Evolutionary conservation across 2,113 vertebrate genomes (phyloP), one percentile per base, ranked within the genome.

Genomic region (Anthoscopus minutus): DNA sequence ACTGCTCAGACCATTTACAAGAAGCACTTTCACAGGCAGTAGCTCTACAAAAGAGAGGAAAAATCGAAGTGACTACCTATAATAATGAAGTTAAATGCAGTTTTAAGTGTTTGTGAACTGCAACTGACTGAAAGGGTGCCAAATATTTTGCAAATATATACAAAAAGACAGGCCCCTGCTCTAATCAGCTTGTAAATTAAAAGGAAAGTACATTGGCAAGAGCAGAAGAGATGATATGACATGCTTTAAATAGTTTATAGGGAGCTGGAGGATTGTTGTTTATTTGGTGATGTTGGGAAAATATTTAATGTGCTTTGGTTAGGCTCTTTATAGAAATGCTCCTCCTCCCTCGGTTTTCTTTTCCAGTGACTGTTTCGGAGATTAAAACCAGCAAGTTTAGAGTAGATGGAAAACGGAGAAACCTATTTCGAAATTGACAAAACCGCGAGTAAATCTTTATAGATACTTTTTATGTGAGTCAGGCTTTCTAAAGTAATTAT

Each of bases 241-340:
- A 70, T 88, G 88, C 93, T 94, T 96, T 97, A 96, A 96, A 96
- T 96, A 96, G 94, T 96, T 97, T 97, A 95, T 94, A 88, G 95
- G 94, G 95, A 96, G 90, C 93, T 94, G 65, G 95, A 96, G 95
- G 81, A 95, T 96, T 95, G 93, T 71, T 96, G 94, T 96, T 96
- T 97, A 95, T 97, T 96, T 96, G 94, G 95, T 93, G 94, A 96
- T 94, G 96, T 96, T 97, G 96, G 96, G 95, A 96, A 96, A 96
- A 97, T 97, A 96, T 92, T 96, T 96, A 92, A 82, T 95, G 86
- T 95, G 94, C 83, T 93, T 96, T 92, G 86, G 86, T 93, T 82
- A 92, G 92, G 92, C 92, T 91, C 94, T 92, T 93, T 92, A 95
- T 95, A 88, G 96, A 93, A 88, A 92, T 83, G 70, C 42, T 87